Evolutionary conservation across 2,113 vertebrate genomes (phyloP), one percentile per base, ranked within the genome.

Genomic region (Butorides virescens): DNA sequence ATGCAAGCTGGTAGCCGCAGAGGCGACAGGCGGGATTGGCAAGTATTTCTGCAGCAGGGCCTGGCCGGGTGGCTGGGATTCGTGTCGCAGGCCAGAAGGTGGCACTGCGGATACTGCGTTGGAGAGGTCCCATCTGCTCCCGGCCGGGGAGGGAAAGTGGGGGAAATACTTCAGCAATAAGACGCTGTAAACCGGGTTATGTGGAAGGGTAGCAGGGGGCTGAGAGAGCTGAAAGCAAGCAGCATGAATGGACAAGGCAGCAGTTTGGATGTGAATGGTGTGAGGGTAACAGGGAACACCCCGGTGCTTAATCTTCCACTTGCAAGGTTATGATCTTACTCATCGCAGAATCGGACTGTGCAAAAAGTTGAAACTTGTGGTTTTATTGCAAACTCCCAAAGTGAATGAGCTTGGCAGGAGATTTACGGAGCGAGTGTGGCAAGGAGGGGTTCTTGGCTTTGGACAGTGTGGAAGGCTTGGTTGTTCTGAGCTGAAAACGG

Each of bases 41-140:
- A 62, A 56, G 26, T 5, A n/a, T 4, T 42, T 5, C n/a, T 4
- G 50, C 63, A 25, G 86, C 81, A 11, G 75, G 67, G 19, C n/a
- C 74, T 2, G 7, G 68, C 79, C 10, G 62, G 70, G 86, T 83
- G 92, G 23, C 65, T 46, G 82, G 67, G 82, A 96, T 96, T 90
- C 70, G 52, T 76, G 88, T 90, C 66, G 53, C 90, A 94, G 14
- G 58, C 97, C 98, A 98, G 97, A 91, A 98, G 98, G 97, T 98
- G 98, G 98, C 98, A 97, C 97, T 98, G 98, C 97, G 95, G 95
- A 97, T 76, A 97, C 98, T 98, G 80, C 77, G 1, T 93, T 97
- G 90, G 93, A 52, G 17, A 94, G 88, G 96, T 88, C 88, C 79
- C 66, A 7, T 62, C 72, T 34, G 74, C 46, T 37, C n/a, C 50